Evolutionary conservation across 2,888 invertebrate species (phyloP), one percentile per base, ranked within the genome.

Genomic region (Muschampia staudingeri): DNA sequence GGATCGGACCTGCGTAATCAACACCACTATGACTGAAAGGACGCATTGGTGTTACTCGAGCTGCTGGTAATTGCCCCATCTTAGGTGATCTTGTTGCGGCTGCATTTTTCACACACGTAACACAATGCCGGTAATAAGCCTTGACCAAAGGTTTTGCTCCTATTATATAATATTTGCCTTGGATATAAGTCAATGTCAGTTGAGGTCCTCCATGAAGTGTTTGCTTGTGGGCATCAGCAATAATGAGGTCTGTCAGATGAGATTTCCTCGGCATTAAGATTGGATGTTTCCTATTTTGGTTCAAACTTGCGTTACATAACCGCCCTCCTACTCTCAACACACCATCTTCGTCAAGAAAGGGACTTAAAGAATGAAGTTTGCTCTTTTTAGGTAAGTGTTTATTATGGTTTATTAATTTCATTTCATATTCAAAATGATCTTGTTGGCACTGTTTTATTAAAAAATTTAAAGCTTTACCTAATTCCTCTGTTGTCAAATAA

Each of bases 241-340:
- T 76, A 0, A 76, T 67, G 14, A 76, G 44, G 7, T 65, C 6
- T 1, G 76, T 76, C n/a, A 76, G 44, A 44, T 76, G 76, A n/a
- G 76, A 76, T 14, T n/a, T 30, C n/a, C 42, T 42, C 0, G 76
- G 65, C 6, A 76, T 44, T 44, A 76, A n/a, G 5, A 76, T 67
- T 1, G 76, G 76, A n/a, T 76, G 76, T 76, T 76, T 76, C 14
- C 61, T 37, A 16, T 76, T 42, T 14, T 14, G n/a, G 3, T 11
- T 56, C 40, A 76, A 65, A 6, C 12, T 6, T 14, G 76, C 40
- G 19, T 65, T 12, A 12, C 3, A 42, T 42, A 76, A 25, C 14
- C 76, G 76, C 12, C 76, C 76, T 65, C 76, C 76, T 30, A 76
- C 76, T 76, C 76, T 76, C 8, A 76, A 65, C 25, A 76, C 9